These are phyloP conservation scores for Philhelius pedissequus DNA, from an alignment of 2,888 invertebrate genomes.

Conservation along the genomic window DNA sequence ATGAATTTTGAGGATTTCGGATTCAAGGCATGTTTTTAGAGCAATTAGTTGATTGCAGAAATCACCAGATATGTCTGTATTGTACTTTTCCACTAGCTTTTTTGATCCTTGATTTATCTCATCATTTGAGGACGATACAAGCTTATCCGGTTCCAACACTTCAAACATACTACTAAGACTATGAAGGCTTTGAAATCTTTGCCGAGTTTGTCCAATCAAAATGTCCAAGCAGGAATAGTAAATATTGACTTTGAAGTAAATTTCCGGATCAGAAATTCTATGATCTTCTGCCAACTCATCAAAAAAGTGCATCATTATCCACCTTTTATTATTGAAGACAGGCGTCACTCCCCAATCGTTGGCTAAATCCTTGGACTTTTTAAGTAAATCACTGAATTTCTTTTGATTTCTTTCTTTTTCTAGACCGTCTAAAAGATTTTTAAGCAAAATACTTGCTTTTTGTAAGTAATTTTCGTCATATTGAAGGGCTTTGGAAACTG, in stretches of 20 bases:
- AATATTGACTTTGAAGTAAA: background rate
- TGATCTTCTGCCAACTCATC: background rate
- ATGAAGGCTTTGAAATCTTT: background rate
- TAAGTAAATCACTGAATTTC: background rate
- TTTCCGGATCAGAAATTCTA: background rate
- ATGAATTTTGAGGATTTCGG: too few relatives aligned
- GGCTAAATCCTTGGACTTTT: background rate
- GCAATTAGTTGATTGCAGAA: constrained; percentile 23
- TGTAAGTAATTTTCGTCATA: background rate
- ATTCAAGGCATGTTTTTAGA: too few relatives aligned
- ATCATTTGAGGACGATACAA: background rate
- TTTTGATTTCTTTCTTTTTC: background rate
- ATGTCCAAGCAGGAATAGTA: too few relatives aligned
- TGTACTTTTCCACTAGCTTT: background rate
- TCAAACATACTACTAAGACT: background rate
- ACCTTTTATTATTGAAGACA: background rate
- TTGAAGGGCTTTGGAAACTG: constrained; percentile 8
- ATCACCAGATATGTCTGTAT: background rate
- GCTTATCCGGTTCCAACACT: background rate
- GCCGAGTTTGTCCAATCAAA: background rate
- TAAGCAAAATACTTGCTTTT: too few relatives aligned
- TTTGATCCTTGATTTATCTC: background rate
- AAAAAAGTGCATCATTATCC: background rate
- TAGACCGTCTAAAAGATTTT: background rate
- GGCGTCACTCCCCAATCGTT: too few relatives aligned